These are phyloP conservation scores for Amblyopsis hoosieri DNA, from an alignment of 2,797 vertebrate genomes.

Conservation along the genomic window DNA sequence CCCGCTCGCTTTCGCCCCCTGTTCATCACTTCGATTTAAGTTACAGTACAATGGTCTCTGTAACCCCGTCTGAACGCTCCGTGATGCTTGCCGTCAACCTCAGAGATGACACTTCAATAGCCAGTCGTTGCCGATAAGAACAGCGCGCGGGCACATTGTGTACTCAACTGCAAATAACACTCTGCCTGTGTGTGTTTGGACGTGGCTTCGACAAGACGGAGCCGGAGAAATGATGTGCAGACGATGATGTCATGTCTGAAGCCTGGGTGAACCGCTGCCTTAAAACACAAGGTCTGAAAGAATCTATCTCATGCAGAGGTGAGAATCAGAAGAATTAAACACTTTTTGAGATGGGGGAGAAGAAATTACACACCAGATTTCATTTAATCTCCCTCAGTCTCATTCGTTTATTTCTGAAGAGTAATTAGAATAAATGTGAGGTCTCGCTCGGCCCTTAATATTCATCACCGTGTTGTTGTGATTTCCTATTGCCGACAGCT, in stretches of 20 bases:
- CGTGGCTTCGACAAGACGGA: constrained; percentile 39
- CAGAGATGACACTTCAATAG: constrained; percentile 69
- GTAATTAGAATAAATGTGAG: constrained; percentile 77
- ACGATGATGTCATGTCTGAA: constrained; percentile 69
- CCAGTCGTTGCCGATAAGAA: constrained; percentile 64
- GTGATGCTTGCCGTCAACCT: constrained; percentile 31
- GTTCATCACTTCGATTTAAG: constrained; percentile 64
- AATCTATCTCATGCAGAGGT: constrained; percentile 26
- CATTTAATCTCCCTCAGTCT: constrained; percentile 49
- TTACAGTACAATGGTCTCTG: constrained; percentile 69
- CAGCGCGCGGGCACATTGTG: constrained; percentile 53
- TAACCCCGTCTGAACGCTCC: constrained; percentile 42
- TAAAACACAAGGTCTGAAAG: constrained; percentile 61
- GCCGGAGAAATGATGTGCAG: constrained; percentile 50
- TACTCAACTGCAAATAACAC: constrained; percentile 53
- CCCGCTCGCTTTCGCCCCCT: constrained; percentile 19
- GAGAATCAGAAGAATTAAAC: constrained; percentile 35
- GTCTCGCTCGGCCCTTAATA: constrained; percentile 66
- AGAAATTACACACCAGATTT: constrained; percentile 48
- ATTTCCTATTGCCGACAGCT: constrained; percentile 67
- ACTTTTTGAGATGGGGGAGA: constrained; percentile 30
- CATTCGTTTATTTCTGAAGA: constrained; percentile 63
- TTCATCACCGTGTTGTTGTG: constrained; percentile 59
- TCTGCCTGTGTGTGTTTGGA: constrained; percentile 37
- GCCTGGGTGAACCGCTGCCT: constrained; percentile 37